Conservation (phyloP, 1,140 invertebrate species). For the Psilanteris sp. region DNA sequence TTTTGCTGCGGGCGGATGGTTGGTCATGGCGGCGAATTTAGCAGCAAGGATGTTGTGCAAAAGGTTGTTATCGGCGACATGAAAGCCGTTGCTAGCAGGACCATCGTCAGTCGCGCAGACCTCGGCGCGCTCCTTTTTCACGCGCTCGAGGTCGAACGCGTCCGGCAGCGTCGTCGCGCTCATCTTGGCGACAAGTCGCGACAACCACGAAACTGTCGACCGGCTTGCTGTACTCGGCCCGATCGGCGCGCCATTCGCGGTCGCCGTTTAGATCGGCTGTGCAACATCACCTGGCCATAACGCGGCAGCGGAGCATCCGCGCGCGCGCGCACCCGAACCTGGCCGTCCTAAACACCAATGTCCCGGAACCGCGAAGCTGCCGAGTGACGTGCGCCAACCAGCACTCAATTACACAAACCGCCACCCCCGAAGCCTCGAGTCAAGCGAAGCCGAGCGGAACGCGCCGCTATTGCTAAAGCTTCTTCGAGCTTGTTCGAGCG, state of each 20-base stretch:
- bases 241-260: constrained; percentile 9
- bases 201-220: constrained; percentile 68
- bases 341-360: too few species aligned
- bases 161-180: constrained; percentile 47
- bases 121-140: constrained; percentile 70
- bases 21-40: constrained; percentile 69
- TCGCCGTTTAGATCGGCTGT: neutral
- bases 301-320: neutral
- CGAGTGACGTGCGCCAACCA: too few species aligned
- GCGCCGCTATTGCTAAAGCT: too few species aligned
- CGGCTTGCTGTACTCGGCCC: constrained; percentile 8
- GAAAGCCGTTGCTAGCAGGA: constrained; percentile 71
- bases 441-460: too few species aligned
- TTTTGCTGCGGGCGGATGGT: constrained; percentile 69
- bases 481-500: too few species aligned
- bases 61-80: constrained; percentile 64
- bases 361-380: too few species aligned
- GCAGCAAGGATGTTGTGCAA: constrained; percentile 73
- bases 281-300: constrained; percentile 29
- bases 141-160: constrained; percentile 68
- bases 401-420: too few species aligned
- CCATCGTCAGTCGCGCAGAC: constrained; percentile 32
- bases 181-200: constrained; percentile 46
- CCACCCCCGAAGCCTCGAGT: too few species aligned
- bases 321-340: neutral